phyloP scores from a whole-genome alignment of 2,888 invertebrate species.

The Nemotelus nigrinus region DNA sequence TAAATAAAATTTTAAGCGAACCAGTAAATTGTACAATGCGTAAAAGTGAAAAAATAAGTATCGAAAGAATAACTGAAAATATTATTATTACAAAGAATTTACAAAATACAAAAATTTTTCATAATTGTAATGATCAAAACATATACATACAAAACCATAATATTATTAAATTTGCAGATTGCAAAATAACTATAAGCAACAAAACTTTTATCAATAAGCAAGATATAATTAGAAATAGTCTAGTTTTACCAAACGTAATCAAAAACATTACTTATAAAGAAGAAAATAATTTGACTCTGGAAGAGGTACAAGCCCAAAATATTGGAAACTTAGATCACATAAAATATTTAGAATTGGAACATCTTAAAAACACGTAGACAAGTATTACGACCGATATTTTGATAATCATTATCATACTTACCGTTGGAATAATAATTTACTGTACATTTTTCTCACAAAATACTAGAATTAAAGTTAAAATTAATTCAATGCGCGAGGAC shows the following conservation, averaged over 20 bases:
- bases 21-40: neutral
- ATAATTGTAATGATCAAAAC: no score
- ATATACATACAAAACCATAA: neutral
- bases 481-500: neutral
- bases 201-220: no score
- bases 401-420: no score
- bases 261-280: no score
- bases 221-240: no score
- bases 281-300: neutral
- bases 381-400: neutral
- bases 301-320: neutral
- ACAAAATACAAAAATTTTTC: neutral
- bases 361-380: neutral
- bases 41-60: neutral
- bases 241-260: no score
- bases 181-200: neutral
- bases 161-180: neutral
- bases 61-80: neutral
- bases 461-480: neutral
- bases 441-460: neutral
- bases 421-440: no score
- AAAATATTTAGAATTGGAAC: neutral
- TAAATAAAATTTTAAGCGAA: neutral
- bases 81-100: neutral
- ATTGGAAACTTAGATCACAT: constrained; percentile 1